Conservation (phyloP, 2,113 vertebrate genomes). For the Bubo scandiacus region DNA sequence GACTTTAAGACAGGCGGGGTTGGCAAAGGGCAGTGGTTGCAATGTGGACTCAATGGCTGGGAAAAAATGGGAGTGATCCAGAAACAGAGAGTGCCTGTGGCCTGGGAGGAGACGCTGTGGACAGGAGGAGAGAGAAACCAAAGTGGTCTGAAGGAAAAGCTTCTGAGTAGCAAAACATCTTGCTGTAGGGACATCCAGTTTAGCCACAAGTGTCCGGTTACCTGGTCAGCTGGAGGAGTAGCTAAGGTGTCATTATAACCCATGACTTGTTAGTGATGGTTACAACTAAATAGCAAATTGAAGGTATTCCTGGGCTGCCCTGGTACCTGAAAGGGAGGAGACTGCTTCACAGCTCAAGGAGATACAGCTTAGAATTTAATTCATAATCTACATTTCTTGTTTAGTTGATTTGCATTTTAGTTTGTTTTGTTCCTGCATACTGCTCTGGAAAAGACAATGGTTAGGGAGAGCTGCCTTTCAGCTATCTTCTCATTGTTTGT, state of each 20-base stretch:
- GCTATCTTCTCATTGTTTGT: not conserved
- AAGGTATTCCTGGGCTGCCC: not conserved
- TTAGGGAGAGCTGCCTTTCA: not conserved
- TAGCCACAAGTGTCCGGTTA: not conserved
- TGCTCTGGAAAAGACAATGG: not conserved
- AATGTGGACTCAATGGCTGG: rapidly evolving
- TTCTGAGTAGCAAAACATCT: not conserved
- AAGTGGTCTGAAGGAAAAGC: not conserved
- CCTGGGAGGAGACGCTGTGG: not conserved
- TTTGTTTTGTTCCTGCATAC: not conserved
- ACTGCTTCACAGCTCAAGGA: not conserved
- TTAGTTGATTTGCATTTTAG: not conserved
- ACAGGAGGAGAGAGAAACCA: not conserved
- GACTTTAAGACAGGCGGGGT: not conserved
- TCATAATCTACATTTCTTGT: not conserved
- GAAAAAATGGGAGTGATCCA: not conserved
- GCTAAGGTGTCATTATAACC: not conserved
- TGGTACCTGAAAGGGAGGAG: not conserved
- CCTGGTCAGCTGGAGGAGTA: not conserved
- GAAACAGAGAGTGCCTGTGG: not conserved
- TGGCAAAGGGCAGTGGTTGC: not conserved
- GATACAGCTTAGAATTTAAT: not conserved
- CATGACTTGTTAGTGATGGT: no score
- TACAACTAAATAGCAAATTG: not conserved
- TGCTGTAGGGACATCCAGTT: not conserved